Conservation (phyloP, 2,113 vertebrate species). For the Theristicus caerulescens region DNA sequence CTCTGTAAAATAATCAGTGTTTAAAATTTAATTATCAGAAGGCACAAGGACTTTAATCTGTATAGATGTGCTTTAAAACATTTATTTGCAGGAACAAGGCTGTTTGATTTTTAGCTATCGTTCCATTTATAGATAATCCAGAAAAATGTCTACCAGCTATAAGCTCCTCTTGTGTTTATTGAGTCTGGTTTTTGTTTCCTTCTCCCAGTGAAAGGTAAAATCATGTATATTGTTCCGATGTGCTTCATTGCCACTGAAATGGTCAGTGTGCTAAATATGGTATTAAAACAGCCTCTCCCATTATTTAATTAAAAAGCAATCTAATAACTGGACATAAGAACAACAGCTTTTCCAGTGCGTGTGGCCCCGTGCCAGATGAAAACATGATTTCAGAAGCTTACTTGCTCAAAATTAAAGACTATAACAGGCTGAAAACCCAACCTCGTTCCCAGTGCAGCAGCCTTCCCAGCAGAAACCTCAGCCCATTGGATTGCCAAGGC, state of each 20-base stretch:
- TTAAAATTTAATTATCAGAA: conserved; percentile 10
- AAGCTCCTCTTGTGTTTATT: neutral
- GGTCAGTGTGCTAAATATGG: neutral
- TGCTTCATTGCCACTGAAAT: neutral
- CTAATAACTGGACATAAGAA: neutral
- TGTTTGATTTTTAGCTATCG: conserved; percentile 20
- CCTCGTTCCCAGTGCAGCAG: neutral
- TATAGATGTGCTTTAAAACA: neutral
- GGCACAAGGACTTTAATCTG: neutral
- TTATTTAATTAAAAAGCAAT: conserved; percentile 36
- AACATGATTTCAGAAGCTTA: neutral
- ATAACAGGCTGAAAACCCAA: neutral
- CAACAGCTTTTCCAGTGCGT: neutral
- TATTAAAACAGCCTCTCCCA: neutral
- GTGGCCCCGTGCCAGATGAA: neutral
- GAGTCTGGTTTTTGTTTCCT: neutral
- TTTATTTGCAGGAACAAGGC: conserved; percentile 10
- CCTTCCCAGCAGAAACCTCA: neutral
- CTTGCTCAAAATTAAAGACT: conserved; percentile 9
- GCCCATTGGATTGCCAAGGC: fast-evolving
- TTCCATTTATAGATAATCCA: conserved; percentile 26
- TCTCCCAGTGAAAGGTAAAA: neutral
- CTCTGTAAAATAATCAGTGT: neutral
- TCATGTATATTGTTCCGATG: neutral
- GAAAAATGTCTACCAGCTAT: neutral